A percentile compares a stretch with the other conserved stretches of the same genome.
Conservation (phyloP, 2,888 invertebrate species). For the Drosophila helvetica region DNA sequence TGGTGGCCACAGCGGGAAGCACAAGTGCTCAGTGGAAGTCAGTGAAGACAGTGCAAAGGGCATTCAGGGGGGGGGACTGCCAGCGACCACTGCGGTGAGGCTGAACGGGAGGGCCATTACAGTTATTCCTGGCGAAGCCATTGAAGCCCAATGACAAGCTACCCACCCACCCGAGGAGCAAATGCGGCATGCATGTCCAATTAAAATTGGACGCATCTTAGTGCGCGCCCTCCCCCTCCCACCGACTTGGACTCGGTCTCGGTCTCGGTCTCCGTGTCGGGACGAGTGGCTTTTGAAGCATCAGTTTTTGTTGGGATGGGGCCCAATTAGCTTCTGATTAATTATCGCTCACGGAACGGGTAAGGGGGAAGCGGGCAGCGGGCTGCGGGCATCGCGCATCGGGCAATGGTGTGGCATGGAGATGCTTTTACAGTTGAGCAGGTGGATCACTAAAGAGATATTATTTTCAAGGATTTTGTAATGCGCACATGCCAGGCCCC, state of each 20-base stretch:
- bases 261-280: neutral
- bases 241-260: neutral
- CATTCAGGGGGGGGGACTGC: neutral
- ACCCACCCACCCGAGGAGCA: no score
- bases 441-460: neutral
- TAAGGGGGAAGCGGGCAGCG: neutral
- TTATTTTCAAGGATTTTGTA: neutral
- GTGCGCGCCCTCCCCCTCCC: slow-evolving; percentile 31
- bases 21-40: no score
- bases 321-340: slow-evolving; percentile 57
- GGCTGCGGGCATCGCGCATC: no score
- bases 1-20: no score
- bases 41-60: neutral
- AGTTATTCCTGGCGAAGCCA: slow-evolving; percentile 25
- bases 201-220: slow-evolving; percentile 50
- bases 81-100: neutral
- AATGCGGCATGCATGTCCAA: slow-evolving; percentile 39
- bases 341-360: slow-evolving; percentile 38
- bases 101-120: neutral
- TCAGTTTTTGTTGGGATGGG: slow-evolving; percentile 60
- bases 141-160: slow-evolving; percentile 10
- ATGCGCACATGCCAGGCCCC: neutral
- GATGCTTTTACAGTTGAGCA: neutral
- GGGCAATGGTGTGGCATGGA: neutral
- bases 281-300: slow-evolving; percentile 37